A percentile compares a stretch with the other conserved stretches of the same genome.
Conservation (phyloP, 2,113 vertebrate species). For the Malurus alboscapulatus region DNA sequence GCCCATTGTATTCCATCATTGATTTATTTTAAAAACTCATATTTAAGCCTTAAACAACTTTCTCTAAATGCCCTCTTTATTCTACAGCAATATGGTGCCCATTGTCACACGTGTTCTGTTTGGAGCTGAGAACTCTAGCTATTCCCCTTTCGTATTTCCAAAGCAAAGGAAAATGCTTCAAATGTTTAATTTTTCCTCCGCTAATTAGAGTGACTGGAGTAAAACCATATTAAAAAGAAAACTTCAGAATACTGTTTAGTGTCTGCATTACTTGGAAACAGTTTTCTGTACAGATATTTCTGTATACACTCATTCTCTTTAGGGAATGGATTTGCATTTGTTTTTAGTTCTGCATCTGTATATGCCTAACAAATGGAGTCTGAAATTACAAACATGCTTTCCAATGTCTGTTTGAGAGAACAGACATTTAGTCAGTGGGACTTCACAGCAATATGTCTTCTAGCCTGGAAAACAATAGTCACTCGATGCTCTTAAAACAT, state of each 20-base stretch:
- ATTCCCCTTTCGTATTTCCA: background rate
- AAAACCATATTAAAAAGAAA: background rate
- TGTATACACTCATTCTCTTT: background rate
- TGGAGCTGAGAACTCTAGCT: background rate
- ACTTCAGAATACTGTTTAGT: background rate
- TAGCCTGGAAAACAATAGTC: background rate
- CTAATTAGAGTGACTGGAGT: background rate
- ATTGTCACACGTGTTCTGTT: background rate
- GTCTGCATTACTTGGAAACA: background rate
- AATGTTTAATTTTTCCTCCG: background rate
- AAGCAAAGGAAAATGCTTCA: background rate
- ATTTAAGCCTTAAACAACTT: background rate
- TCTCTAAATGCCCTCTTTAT: background rate
- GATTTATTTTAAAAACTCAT: background rate
- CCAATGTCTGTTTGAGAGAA: background rate
- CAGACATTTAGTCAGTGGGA: background rate
- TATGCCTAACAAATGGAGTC: background rate
- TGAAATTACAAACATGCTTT: conserved; percentile 18
- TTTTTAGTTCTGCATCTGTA: conserved; percentile 1
- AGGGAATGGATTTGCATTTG: background rate
- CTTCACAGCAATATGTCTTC: background rate
- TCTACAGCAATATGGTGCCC: background rate
- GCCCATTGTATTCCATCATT: background rate
- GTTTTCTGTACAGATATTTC: background rate
- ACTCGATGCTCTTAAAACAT: background rate